These are phyloP conservation scores for Brachylomia viminalis DNA, from an alignment of 2,888 invertebrate species.

Conservation along the genomic window DNA sequence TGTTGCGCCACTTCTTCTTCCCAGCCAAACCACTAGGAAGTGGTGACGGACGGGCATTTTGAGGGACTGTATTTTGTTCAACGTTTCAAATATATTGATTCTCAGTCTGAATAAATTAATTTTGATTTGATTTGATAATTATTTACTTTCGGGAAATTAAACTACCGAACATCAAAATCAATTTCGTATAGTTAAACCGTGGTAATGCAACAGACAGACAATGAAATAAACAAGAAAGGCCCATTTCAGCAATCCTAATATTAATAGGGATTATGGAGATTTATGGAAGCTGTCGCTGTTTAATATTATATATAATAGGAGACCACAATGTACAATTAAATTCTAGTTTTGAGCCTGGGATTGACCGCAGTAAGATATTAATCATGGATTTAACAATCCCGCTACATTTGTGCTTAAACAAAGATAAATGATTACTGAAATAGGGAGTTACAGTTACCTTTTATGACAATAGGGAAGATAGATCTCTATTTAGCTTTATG, in stretches of 20 bases:
- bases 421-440: constrained; percentile 5
- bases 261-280: not conserved
- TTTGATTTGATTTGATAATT: too few relatives aligned
- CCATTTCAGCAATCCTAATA: not conserved
- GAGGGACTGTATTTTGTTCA: too few relatives aligned
- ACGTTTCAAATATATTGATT: too few relatives aligned
- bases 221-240: not conserved
- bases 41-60: too few relatives aligned
- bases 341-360: not conserved
- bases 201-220: not conserved
- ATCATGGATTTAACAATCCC: constrained; percentile 10
- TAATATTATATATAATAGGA: constrained; percentile 2
- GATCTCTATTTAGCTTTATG: too few relatives aligned
- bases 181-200: too few relatives aligned
- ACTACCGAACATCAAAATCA: not conserved
- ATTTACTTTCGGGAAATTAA: not conserved
- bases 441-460: not conserved
- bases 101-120: too few relatives aligned
- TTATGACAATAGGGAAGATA: too few relatives aligned
- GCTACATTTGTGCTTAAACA: not conserved
- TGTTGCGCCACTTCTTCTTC: too few relatives aligned
- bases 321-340: not conserved
- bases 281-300: constrained; percentile 12
- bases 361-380: constrained; percentile 1
- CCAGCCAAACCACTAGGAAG: too few relatives aligned